Base-by-base conservation (phyloP, 2,888 invertebrate genomes). In the Drosophila algonquin region DNA sequence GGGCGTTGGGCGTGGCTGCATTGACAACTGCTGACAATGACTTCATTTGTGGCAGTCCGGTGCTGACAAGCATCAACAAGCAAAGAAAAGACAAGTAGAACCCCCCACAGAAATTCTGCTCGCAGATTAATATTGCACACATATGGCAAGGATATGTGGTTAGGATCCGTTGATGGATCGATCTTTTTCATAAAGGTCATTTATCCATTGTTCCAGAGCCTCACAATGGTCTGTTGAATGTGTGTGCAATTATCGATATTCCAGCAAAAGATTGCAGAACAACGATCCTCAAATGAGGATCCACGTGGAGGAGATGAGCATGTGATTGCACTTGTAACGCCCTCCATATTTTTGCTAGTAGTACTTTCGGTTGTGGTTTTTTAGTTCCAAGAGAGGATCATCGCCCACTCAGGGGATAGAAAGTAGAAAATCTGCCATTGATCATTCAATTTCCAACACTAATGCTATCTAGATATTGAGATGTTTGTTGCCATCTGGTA, bases 1-100 rank as follows among this genome's bases (percentile, higher is more conserved):
- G 62, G 47, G 51, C 46, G 8, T 30, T 60, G 72, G 85, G 85
- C 74, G 85, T 81, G 81, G 51, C 75, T 47, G 76, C 84, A 77
- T 89, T 85, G 85, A 85, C 85, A 85, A 85, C 89, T 76, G 75
- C 85, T 75, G 80, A 85, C 85, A 85, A 85, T 89, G 85, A 81
- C 85, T 85, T 87, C 81, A 89, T 87, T 87, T 89, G 81, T 81
- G 69, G 57, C 45, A 48, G 56, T 64, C 64, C 57, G 71, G 73
- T 64, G 71, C 71, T 64, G 71, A 71, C 73, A 71, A 57, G 64
- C 68, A 50, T 45, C 56, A 50, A 30, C 32, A 48, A 10, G 16
- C 35, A 30, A 40, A 10, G 57, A 60, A 55, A 45, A 71, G 54
- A 70, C 67, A 68, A 48, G 67, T n/a, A 35, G 32, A 45, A 61